Base-by-base conservation (phyloP, 2,113 vertebrate genomes). In the Mobula hypostoma region DNA sequence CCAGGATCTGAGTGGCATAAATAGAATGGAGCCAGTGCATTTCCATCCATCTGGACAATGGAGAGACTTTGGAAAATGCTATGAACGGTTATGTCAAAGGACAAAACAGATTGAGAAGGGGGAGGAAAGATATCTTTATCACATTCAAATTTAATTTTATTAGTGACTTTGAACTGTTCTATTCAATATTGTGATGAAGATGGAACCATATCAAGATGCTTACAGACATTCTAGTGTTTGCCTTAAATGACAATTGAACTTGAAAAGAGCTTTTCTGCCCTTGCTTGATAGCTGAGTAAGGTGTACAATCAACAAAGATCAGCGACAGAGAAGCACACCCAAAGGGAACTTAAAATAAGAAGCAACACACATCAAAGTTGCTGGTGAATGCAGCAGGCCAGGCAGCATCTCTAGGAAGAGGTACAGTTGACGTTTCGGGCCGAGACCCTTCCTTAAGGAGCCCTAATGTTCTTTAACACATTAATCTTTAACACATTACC, bases 401-500 rank as follows among this genome's bases (percentile, higher is more conserved):
- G 36, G 36, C 36, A 36, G 36, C 36, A 36, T 36, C 36, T 36
- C 36, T 36, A 36, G 36, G 36, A 36, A 36, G 36, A 36, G 36
- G 36, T 36, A 36, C 36, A 36, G 36, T 36, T 0, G 36, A 36
- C 36, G 36, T 36, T 36, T 36, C 36, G 36, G 36, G 36, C 36
- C 36, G 36, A 36, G 36, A 36, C 36, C 36, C 36, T 36, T 36
- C 36, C 36, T 0, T 36, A 36, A 36, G 27, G n/a, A 78, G 63
- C 3, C 63, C 63, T 66, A 14, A 66, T 74, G 48, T 40, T 48
- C 4, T n/a, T 82, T 27, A 40, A 72, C 48, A 72, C n/a, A 68
- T 94, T 97, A 99, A 36, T 93, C 61, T n/a, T 82, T 27, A 40
- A 72, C 48, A 72, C n/a, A 68, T 94, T 97, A 99, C 99, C 98